A percentile compares a stretch with the other conserved stretches of the same genome.
Evolutionary conservation across 2,888 invertebrate species (phyloP).

Genomic region (Galerucella nymphaeae): DNA sequence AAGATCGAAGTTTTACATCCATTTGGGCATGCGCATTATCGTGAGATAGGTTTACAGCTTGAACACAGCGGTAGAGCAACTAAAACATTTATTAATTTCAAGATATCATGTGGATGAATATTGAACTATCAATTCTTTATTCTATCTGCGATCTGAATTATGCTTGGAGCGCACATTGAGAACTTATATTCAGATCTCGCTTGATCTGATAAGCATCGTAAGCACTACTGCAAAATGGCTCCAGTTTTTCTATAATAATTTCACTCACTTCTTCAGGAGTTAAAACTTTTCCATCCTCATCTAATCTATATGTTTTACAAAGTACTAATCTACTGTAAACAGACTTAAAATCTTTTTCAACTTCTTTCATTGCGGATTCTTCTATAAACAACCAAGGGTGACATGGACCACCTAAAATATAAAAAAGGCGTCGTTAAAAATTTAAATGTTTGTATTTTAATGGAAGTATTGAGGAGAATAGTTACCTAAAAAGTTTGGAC

Average conservation of each 20-base stretch:
- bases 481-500: constrained; percentile 82
- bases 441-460: not conserved
- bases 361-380: constrained; percentile 95
- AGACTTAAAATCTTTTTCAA: constrained; percentile 97
- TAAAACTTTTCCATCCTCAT: constrained; percentile 98
- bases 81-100: constrained; percentile 57
- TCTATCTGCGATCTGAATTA: too few species aligned
- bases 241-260: too few species aligned
- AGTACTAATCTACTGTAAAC: constrained; percentile 96
- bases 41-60: constrained; percentile 94
- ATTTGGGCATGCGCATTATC: constrained; percentile 97
- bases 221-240: too few species aligned
- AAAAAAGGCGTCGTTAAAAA: not conserved
- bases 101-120: not conserved
- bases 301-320: constrained; percentile 97
- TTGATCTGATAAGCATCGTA: too few species aligned
- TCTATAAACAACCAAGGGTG: constrained; percentile 99
- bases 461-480: not conserved
- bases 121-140: too few species aligned
- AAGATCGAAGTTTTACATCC: constrained; percentile 96
- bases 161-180: too few species aligned
- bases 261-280: constrained; percentile 91
- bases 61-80: constrained; percentile 92
- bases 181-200: too few species aligned
- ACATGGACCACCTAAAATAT: constrained; percentile 82